Percentiles rank a stretch among this genome's conserved stretches.
phyloP scores from a whole-genome alignment of 2,797 vertebrate genomes.

The Acridotheres tristis region DNA sequence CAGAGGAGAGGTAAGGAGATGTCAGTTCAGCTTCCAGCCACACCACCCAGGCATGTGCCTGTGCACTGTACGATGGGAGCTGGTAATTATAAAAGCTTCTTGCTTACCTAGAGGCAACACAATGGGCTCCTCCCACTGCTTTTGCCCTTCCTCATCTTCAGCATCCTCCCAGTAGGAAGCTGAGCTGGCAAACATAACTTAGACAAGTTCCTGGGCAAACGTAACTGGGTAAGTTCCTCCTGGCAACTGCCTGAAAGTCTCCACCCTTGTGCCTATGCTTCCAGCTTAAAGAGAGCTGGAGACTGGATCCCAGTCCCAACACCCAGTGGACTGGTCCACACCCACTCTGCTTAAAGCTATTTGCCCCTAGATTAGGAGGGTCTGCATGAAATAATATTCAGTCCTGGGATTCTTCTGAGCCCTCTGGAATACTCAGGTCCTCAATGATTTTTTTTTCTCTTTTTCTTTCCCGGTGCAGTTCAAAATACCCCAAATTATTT shows the following conservation, averaged over 20 bases:
- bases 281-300: not conserved
- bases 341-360: not conserved
- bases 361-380: not conserved
- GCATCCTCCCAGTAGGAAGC: not conserved
- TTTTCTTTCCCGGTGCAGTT: not conserved
- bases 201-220: too few species aligned
- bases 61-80: not conserved
- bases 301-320: not conserved
- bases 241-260: not conserved
- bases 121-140: not conserved
- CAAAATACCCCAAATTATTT: not conserved
- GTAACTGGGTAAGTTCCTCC: not conserved
- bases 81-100: not conserved
- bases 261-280: accelerated
- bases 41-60: accelerated
- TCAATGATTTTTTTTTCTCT: not conserved
- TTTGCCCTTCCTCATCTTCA: not conserved
- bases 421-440: not conserved
- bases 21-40: not conserved
- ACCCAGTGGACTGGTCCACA: not conserved
- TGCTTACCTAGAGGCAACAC: not conserved
- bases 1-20: not conserved
- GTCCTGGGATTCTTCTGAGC: not conserved
- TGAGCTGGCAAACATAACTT: not conserved
- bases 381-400: not conserved